A percentile compares a stretch with the other conserved stretches of the same genome.
phyloP scores from a whole-genome alignment of 2,888 invertebrate genomes.

The Lepidochitona cinerea region DNA sequence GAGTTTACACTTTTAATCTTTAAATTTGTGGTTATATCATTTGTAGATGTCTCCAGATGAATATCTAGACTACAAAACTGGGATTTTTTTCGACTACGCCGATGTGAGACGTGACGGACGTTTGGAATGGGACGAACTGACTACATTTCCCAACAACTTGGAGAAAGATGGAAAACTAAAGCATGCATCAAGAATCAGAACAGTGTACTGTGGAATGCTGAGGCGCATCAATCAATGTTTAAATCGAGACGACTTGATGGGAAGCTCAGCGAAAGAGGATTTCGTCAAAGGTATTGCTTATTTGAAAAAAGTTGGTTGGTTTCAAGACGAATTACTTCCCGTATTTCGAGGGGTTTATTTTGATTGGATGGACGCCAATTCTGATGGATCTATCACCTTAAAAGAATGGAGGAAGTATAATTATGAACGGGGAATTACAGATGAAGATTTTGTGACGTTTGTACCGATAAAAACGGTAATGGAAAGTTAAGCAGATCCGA shows the following conservation, averaged over 20 bases:
- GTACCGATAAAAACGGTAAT: background rate
- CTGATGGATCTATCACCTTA: background rate
- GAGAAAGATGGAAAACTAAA: background rate
- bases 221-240: no score
- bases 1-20: no score
- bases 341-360: background rate
- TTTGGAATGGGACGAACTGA: background rate
- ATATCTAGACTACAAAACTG: no score
- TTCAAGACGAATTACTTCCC: background rate
- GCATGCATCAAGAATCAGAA: background rate
- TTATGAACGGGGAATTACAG: background rate
- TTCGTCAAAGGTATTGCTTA: background rate
- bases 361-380: background rate
- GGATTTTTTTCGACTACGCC: background rate
- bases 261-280: no score
- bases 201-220: background rate
- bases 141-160: background rate
- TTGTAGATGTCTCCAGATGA: no score
- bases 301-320: background rate
- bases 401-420: background rate
- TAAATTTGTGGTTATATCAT: no score
- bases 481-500: background rate
- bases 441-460: background rate
- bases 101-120: background rate
- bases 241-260: no score